Evolutionary conservation across 2,888 invertebrate species (phyloP).

Genomic region (Barypeithes pellucidus): DNA sequence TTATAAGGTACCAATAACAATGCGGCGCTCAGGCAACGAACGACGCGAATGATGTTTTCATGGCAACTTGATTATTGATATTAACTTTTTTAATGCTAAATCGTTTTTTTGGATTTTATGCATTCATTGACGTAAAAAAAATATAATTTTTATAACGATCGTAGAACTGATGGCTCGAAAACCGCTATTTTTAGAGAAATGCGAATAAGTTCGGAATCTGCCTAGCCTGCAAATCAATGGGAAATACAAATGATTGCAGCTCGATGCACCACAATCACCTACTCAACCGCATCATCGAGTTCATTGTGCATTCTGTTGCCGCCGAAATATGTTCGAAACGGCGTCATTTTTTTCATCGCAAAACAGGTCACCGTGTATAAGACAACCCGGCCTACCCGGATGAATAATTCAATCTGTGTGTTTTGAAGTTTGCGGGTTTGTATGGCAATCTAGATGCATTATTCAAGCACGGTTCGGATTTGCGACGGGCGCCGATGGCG

Average conservation of each 20-base stretch:
- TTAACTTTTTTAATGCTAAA: too few species aligned
- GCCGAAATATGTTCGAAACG: constrained; percentile 8
- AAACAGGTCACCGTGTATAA: constrained; percentile 10
- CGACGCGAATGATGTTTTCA: too few species aligned
- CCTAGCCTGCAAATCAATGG: too few species aligned
- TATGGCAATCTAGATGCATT: constrained; percentile 13
- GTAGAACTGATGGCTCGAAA: too few species aligned
- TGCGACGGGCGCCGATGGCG: constrained; percentile 24
- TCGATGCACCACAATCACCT: neutral
- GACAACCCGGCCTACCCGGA: constrained; percentile 21
- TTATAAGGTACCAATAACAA: too few species aligned
- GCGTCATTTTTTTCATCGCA: constrained; percentile 16
- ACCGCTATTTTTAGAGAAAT: too few species aligned
- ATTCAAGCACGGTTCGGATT: constrained; percentile 6
- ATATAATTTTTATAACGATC: too few species aligned
- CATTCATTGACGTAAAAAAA: too few species aligned
- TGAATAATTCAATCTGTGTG: constrained; percentile 22
- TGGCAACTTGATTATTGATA: too few species aligned
- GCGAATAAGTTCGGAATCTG: too few species aligned
- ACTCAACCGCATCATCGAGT: constrained; percentile 1
- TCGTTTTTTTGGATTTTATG: too few species aligned
- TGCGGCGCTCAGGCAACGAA: too few species aligned
- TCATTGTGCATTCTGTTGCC: neutral
- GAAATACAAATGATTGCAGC: neutral
- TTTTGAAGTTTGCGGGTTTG: constrained; percentile 23